Conservation (phyloP, 2,113 vertebrate genomes). For the Ciconia boyciana region DNA sequence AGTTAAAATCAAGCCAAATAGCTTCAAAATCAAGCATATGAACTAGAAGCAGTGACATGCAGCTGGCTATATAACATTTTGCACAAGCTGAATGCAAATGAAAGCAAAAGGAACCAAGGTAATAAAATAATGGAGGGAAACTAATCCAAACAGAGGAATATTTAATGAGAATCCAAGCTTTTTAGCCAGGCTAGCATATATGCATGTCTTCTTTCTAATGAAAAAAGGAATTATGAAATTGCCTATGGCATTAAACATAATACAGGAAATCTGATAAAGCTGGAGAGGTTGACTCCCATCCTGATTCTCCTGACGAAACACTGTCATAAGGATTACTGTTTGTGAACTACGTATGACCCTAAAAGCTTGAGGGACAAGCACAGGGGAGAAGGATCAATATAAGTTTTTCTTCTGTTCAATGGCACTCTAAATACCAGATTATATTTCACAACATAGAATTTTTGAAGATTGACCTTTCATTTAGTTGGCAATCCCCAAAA, state of each 20-base stretch:
- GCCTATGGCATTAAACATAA: background rate
- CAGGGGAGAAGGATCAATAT: background rate
- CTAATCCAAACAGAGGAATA: background rate
- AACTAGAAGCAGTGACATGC: background rate
- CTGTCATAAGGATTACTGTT: background rate
- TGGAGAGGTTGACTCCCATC: background rate
- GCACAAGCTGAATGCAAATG: background rate
- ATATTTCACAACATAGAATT: background rate
- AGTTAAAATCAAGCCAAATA: background rate
- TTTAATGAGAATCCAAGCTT: background rate
- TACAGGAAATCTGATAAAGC: background rate
- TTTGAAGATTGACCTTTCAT: background rate
- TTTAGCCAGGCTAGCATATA: background rate
- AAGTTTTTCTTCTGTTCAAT: slow-evolving; percentile 13
- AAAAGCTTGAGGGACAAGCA: background rate
- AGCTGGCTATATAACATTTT: background rate
- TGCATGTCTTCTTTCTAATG: slow-evolving; percentile 5
- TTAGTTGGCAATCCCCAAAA: background rate
- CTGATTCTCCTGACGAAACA: background rate
- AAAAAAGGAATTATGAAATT: background rate
- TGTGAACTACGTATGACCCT: background rate
- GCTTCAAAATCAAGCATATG: background rate
- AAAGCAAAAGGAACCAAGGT: background rate
- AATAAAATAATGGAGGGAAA: background rate
- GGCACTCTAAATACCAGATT: slow-evolving; percentile 6